These are phyloP conservation scores for Schlechtendalia chinensis DNA, from an alignment of 1,140 invertebrate genomes.

Conservation along the genomic window DNA sequence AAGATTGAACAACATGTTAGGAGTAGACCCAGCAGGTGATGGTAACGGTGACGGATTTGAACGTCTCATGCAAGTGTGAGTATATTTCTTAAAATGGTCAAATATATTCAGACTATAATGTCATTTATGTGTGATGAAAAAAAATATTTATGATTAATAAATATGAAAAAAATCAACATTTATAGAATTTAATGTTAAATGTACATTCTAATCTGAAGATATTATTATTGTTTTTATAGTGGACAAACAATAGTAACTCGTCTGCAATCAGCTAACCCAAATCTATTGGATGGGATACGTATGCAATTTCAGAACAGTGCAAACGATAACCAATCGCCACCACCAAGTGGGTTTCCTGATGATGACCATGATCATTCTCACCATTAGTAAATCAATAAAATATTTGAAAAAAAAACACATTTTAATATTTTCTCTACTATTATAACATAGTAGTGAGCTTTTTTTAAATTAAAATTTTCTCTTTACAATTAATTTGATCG, in stretches of 20 bases:
- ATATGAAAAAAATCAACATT: neutral
- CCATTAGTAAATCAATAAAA: too few species aligned
- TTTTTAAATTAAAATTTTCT: too few species aligned
- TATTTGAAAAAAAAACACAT: too few species aligned
- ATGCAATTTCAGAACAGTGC: conserved; percentile 37
- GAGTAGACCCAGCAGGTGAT: neutral
- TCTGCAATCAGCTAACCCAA: conserved; percentile 21
- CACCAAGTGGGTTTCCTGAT: neutral
- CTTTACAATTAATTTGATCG: conserved; percentile 7
- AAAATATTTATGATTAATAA: neutral
- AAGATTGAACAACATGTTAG: conserved; percentile 25
- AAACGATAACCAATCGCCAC: conserved; percentile 21
- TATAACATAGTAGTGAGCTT: neutral
- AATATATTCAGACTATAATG: too few species aligned
- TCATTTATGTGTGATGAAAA: neutral
- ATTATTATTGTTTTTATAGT: neutral
- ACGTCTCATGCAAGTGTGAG: conserved; percentile 40
- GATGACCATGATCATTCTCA: neutral
- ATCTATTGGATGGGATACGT: conserved; percentile 12
- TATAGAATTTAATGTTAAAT: neutral
- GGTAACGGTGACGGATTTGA: conserved; percentile 20
- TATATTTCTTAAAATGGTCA: conserved; percentile 1
- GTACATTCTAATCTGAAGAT: neutral
- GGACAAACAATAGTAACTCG: conserved; percentile 39
- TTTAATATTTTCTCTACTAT: neutral